These are phyloP conservation scores for Aurelia aurita DNA, from an alignment of 30 jellyfish, hydroid and myxozoan species.

Conservation along the genomic window DNA sequence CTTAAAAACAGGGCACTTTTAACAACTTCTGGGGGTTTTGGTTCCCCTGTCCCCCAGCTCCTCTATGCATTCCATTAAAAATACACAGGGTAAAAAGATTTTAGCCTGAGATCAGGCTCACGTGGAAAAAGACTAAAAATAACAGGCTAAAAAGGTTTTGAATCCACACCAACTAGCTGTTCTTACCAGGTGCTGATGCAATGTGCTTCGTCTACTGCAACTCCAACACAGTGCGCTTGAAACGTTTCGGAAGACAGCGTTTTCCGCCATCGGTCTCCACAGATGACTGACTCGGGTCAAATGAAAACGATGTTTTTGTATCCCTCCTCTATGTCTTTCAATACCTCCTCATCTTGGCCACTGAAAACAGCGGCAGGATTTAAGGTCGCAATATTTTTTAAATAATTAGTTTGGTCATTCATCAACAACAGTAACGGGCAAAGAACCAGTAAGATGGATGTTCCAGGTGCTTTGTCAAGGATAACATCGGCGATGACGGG, in stretches of 20 bases:
- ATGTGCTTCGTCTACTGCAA: conserved; percentile 50
- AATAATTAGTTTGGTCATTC: not conserved
- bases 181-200: conserved; percentile 31
- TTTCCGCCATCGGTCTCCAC: conserved; percentile 32
- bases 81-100: not conserved
- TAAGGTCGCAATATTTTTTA: not conserved
- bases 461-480: conserved; percentile 8
- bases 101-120: no score
- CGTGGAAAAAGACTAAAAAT: no score
- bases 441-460: conserved; percentile 14
- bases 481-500: conserved; percentile 36
- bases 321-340: conserved; percentile 8
- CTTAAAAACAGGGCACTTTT: not conserved
- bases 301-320: conserved; percentile 7
- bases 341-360: conserved; percentile 7
- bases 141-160: not conserved
- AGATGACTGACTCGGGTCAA: conserved; percentile 30
- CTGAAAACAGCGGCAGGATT: not conserved
- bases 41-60: not conserved
- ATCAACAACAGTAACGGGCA: conserved; percentile 1
- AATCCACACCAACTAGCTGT: not conserved
- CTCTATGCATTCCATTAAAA: not conserved
- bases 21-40: not conserved
- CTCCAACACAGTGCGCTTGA: conserved; percentile 22
- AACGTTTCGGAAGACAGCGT: conserved; percentile 3